Evolutionary conservation across 2,113 vertebrate species (phyloP).

Genomic region (Acinonyx jubatus): DNA sequence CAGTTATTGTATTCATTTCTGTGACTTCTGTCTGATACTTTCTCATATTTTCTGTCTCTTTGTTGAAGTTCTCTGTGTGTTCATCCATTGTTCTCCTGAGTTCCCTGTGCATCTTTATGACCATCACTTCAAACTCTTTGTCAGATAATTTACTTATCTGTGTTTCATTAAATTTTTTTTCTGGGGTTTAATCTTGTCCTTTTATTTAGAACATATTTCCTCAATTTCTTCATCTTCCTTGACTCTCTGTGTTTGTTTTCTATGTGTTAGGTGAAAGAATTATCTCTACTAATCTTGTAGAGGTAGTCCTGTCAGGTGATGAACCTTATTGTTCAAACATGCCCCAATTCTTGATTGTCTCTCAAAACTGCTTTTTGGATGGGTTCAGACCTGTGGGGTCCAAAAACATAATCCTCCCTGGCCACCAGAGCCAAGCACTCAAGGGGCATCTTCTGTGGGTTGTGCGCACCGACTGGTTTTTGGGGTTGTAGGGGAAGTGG

Average conservation of each 20-base stretch:
- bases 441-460: background rate
- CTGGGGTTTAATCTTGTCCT: background rate
- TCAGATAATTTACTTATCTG: background rate
- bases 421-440: background rate
- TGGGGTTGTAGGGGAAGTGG: background rate
- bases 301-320: background rate
- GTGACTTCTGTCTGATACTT: background rate
- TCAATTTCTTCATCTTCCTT: background rate
- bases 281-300: background rate
- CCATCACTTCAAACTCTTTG: background rate
- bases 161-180: background rate
- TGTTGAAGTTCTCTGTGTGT: background rate
- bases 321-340: background rate
- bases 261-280: background rate
- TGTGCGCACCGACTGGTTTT: background rate
- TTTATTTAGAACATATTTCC: background rate
- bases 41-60: background rate
- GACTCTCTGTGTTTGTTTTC: background rate
- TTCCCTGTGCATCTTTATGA: background rate
- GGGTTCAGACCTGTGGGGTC: background rate
- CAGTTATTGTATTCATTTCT: background rate
- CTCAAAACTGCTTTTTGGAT: background rate
- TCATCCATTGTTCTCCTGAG: background rate
- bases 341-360: background rate
- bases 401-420: background rate